Conservation (phyloP, 37 sponge, comb jelly and placozoan species). For the Diacarnus erythraeanus region DNA sequence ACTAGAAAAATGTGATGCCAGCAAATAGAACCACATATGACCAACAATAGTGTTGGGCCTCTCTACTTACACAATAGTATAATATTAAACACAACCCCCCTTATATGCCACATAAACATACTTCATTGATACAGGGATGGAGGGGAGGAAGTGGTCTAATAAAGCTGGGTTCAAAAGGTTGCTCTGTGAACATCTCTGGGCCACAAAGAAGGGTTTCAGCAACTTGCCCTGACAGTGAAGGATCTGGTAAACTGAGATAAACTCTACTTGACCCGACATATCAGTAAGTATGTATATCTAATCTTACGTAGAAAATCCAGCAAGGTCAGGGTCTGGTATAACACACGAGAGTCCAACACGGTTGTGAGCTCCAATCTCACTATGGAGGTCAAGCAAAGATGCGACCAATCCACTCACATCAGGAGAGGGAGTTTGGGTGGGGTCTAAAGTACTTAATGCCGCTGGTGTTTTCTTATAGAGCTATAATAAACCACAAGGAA, state of each 20-base stretch:
- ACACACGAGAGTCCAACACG: slow-evolving; percentile 46
- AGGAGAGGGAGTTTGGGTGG: slow-evolving; percentile 13
- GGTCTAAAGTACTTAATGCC: slow-evolving; percentile 49
- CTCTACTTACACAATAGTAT: too few relatives aligned
- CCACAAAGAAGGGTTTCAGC: slow-evolving; percentile 59
- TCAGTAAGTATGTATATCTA: not conserved
- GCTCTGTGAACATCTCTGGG: slow-evolving; percentile 25
- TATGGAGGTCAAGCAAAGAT: slow-evolving; percentile 22
- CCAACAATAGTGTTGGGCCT: too few relatives aligned
- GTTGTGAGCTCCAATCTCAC: slow-evolving; percentile 12
- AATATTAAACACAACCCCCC: too few relatives aligned
- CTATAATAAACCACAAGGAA: slow-evolving; percentile 1
- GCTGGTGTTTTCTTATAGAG: slow-evolving; percentile 67
- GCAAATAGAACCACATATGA: too few relatives aligned
- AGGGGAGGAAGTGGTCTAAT: slow-evolving; percentile 90
- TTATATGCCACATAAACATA: slow-evolving; percentile 3
- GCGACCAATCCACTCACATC: slow-evolving; percentile 20
- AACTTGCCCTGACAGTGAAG: slow-evolving; percentile 25
- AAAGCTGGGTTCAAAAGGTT: slow-evolving; percentile 82
- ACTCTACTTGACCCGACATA: not conserved
- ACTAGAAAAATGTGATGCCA: too few relatives aligned
- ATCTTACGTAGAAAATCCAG: not conserved
- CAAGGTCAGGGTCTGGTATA: slow-evolving; percentile 57
- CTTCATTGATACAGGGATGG: slow-evolving; percentile 71
- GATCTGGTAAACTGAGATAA: slow-evolving; percentile 31